These are phyloP conservation scores for Pangasianodon gigas DNA, from an alignment of 2,113 vertebrate species.

Conservation along the genomic window DNA sequence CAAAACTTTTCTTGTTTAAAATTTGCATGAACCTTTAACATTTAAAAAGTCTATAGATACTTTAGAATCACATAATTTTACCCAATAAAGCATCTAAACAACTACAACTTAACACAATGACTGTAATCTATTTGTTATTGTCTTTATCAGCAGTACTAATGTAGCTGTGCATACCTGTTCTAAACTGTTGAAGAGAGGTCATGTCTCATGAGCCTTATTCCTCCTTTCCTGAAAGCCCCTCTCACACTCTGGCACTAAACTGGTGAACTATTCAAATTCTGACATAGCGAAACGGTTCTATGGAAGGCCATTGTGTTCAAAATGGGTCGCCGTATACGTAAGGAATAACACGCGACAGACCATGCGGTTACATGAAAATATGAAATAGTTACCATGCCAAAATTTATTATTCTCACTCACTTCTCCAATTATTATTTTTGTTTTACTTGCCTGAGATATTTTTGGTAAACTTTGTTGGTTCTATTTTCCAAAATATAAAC, in stretches of 20 bases:
- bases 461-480: neutral
- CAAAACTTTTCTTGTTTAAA: neutral
- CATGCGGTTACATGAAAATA: neutral
- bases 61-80: neutral
- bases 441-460: neutral
- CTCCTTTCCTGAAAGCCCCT: conserved; percentile 26
- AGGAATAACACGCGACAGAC: neutral
- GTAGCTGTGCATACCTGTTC: conserved; percentile 60
- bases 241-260: conserved; percentile 3
- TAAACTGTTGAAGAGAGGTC: conserved; percentile 46
- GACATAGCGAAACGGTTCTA: neutral
- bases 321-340: neutral
- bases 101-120: neutral
- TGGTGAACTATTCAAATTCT: neutral
- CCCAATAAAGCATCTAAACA: neutral
- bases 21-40: neutral
- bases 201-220: conserved; percentile 55
- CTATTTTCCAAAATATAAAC: neutral
- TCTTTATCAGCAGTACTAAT: neutral
- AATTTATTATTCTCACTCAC: neutral
- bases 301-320: conserved; percentile 13
- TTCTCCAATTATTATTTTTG: neutral
- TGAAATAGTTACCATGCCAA: neutral
- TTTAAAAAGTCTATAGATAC: neutral
- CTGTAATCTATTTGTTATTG: neutral